phyloP scores from a whole-genome alignment of 2,888 invertebrate genomes.

The Hipparchia semele region DNA sequence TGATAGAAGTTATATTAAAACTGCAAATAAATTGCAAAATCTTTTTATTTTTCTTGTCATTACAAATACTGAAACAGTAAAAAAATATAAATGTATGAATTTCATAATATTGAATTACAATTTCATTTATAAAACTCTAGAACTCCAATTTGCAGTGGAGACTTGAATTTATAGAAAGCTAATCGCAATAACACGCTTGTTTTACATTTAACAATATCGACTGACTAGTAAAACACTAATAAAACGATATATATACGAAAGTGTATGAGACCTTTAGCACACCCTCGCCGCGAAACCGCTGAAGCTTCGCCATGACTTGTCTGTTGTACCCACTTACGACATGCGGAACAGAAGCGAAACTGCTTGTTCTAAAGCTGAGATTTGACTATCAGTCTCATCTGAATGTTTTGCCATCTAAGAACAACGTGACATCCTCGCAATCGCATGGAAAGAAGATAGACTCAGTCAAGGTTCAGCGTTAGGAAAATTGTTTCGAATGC shows the following conservation, averaged over 20 bases:
- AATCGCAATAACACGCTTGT: background rate
- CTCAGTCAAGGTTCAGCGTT: too few relatives aligned
- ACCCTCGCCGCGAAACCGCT: too few relatives aligned
- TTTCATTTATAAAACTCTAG: background rate
- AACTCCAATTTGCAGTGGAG: background rate
- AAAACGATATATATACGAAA: background rate
- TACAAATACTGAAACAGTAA: background rate
- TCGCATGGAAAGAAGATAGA: too few relatives aligned
- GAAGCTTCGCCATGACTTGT: too few relatives aligned
- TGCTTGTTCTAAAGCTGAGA: too few relatives aligned
- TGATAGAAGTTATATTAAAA: background rate
- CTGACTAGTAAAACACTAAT: background rate
- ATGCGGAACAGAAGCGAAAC: too few relatives aligned
- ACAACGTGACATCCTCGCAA: too few relatives aligned
- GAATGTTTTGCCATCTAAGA: too few relatives aligned
- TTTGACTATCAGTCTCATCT: too few relatives aligned
- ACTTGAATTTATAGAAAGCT: background rate
- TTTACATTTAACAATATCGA: background rate
- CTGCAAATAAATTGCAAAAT: background rate
- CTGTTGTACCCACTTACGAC: too few relatives aligned
- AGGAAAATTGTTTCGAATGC: too few relatives aligned
- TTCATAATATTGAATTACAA: background rate
- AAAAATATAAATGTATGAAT: background rate
- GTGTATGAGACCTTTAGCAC: too few relatives aligned
- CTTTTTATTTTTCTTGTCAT: background rate